Evolutionary conservation across 2,113 vertebrate genomes (phyloP).

Genomic region (Triplophysa rosa): DNA sequence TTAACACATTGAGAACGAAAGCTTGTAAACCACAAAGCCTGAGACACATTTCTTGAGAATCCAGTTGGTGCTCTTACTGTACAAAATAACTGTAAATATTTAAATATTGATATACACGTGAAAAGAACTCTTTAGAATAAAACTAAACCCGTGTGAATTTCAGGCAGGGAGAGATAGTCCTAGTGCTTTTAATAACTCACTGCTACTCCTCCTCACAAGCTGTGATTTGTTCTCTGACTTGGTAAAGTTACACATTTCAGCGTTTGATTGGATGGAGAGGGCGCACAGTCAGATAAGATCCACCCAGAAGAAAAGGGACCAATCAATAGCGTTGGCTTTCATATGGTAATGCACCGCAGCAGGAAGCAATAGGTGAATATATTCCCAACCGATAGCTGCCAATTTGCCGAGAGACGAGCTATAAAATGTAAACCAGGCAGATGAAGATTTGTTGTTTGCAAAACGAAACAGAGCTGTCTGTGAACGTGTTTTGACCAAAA

Average conservation of each 20-base stretch:
- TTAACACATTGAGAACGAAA: too few species aligned
- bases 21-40: background rate
- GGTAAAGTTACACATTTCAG: conserved; percentile 28
- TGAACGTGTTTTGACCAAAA: conserved; percentile 4
- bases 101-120: conserved; percentile 11
- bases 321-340: conserved; percentile 51
- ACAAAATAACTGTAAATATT: conserved; percentile 24
- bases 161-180: conserved; percentile 4
- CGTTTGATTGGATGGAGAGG: conserved; percentile 27
- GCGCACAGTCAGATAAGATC: conserved; percentile 27
- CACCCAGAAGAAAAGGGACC: conserved; percentile 5
- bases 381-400: conserved; percentile 36
- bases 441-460: conserved; percentile 38
- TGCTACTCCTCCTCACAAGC: conserved; percentile 22
- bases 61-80: background rate
- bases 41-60: conserved; percentile 1
- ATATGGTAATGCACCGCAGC: conserved; percentile 51
- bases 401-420: conserved; percentile 26
- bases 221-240: conserved; percentile 25
- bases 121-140: conserved; percentile 9
- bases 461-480: conserved; percentile 42
- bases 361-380: conserved; percentile 44
- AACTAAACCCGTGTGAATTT: conserved; percentile 8
- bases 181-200: conserved; percentile 16
- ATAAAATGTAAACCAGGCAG: conserved; percentile 24